Conservation (phyloP, 2,797 vertebrate genomes). For the Enteromius unitaeniatus region DNA sequence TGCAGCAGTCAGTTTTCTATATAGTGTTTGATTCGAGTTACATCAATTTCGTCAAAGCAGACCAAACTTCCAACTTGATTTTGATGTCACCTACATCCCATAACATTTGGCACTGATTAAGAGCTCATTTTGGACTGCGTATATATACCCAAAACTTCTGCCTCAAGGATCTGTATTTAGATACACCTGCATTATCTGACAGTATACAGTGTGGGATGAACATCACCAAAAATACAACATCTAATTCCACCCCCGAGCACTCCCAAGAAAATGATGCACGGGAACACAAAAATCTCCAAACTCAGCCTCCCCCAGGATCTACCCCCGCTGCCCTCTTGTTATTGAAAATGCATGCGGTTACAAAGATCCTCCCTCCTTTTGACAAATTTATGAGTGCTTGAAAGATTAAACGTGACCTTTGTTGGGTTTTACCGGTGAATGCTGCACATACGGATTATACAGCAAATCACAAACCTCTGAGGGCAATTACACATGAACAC, state of each 20-base stretch:
- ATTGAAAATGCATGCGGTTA: constrained; percentile 29
- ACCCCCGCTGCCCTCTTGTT: constrained; percentile 17
- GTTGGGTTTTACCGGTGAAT: background rate
- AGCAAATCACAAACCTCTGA: constrained; percentile 18
- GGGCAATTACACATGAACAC: constrained; percentile 17
- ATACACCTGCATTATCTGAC: constrained; percentile 6
- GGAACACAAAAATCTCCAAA: constrained; percentile 19
- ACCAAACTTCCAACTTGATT: background rate
- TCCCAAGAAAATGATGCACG: constrained; percentile 18
- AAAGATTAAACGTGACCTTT: constrained; percentile 45
- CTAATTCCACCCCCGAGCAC: constrained; percentile 1
- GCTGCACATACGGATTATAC: background rate
- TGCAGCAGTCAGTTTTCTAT: background rate
- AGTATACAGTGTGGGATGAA: constrained; percentile 4
- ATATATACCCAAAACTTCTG: background rate
- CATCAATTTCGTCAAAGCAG: background rate
- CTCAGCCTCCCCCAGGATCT: constrained; percentile 19
- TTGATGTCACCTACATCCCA: background rate
- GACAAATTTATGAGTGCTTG: constrained; percentile 34
- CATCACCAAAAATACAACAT: constrained; percentile 18
- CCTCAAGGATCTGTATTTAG: background rate
- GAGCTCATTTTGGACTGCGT: background rate
- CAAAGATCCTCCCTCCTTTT: constrained; percentile 27
- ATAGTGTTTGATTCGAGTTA: background rate
- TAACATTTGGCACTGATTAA: background rate